These are phyloP conservation scores for Solea solea DNA, from an alignment of 2,113 vertebrate species.

Conservation along the genomic window DNA sequence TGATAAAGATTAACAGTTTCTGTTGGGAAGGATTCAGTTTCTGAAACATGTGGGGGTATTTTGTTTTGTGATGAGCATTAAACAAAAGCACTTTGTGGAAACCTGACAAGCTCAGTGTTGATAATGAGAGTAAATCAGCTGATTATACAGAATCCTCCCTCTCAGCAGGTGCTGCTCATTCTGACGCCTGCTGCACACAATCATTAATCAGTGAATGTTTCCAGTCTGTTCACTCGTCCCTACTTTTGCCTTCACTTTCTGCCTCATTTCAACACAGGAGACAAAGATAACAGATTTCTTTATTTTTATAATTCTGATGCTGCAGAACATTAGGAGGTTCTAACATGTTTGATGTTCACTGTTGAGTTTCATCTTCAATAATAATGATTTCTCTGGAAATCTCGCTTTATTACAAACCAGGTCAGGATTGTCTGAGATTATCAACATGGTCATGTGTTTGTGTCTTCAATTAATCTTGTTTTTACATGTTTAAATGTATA, in stretches of 20 bases:
- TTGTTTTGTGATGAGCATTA: constrained; percentile 56
- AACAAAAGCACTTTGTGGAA: constrained; percentile 45
- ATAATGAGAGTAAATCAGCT: constrained; percentile 64
- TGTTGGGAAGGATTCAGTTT: too few relatives aligned
- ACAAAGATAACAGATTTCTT: constrained; percentile 8
- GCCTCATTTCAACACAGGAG: constrained; percentile 39
- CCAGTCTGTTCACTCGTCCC: constrained; percentile 70
- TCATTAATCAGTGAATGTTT: constrained; percentile 76
- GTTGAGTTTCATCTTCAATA: too few relatives aligned
- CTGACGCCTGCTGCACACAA: constrained; percentile 62
- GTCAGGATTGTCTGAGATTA: too few relatives aligned
- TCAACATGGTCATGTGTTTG: too few relatives aligned
- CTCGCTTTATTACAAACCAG: too few relatives aligned
- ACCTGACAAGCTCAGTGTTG: constrained; percentile 36
- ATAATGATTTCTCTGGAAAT: too few relatives aligned
- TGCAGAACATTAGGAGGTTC: background rate
- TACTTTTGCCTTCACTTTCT: constrained; percentile 52
- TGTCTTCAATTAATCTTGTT: too few relatives aligned
- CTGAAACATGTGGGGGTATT: constrained; percentile 47
- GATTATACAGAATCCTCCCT: constrained; percentile 69
- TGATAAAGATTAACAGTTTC: constrained; percentile 10
- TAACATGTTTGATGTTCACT: too few relatives aligned
- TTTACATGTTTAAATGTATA: too few relatives aligned
- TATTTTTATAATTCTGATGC: background rate
- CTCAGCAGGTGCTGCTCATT: constrained; percentile 66